Base-by-base conservation (phyloP, 2,888 invertebrate species). In the Napeogenes inachia region DNA sequence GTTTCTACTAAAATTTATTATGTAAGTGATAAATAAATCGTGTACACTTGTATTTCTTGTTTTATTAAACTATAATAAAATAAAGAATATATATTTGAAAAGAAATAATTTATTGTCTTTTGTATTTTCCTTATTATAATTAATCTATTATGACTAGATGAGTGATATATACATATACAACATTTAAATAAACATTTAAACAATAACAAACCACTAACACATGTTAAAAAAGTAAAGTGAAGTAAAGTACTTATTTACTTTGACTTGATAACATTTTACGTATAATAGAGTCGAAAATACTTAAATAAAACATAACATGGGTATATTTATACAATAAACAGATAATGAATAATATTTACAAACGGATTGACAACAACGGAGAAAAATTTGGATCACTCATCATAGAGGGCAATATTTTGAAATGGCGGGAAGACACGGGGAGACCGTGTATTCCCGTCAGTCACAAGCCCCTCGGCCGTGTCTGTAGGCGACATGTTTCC, bases 401-500 rank as follows among this genome's bases (percentile, higher is more conserved):
- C 10, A 10, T 10, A 6, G 42, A 42, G 42, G 42, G 10, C 42
- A 42, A 10, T 42, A 10, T 10, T 42, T 42, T 42, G 5, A 6
- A 42, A 42, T 10, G 12, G 4, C 38, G 3, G 8, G 8, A 4
- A 6, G 38, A 47, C 13, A 46, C 21, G 21, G 21, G 21, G 21
- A 1, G 21, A 21, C 21, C 21, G 21, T 21, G 12, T 5, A 35
- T 4, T 6, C 42, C 0, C 12, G 42, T 42, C 42, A 42, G 8
- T 42, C 42, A 10, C 42, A 42, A 10, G 54, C 30, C 45, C 32
- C 53, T 30, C 61, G 13, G 4, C 96, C 95, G 84, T 96, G 96
- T 60, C 96, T 87, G 76, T 97, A 97, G 0, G 97, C 96, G 50
- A 97, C 96, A 79, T 97, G 97, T 81, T 97, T 97, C 68, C 97